Percentiles rank a stretch among this genome's conserved stretches.
phyloP scores from a whole-genome alignment of 2,888 invertebrate genomes.

The Drosophila kanekoi region DNA sequence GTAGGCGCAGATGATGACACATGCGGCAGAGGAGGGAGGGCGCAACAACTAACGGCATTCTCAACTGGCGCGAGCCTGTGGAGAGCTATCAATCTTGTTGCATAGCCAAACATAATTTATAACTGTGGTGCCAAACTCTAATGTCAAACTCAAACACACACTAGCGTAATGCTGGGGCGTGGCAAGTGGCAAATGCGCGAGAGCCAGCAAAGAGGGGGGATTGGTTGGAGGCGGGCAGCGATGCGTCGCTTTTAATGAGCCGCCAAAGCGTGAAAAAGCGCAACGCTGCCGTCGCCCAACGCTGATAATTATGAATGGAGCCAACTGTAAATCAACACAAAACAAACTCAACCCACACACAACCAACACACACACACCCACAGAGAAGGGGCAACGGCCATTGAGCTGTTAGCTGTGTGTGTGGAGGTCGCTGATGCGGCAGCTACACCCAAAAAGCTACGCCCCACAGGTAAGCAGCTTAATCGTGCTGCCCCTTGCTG shows the following conservation, averaged over 20 bases:
- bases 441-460: slow-evolving; percentile 78
- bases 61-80: slow-evolving; percentile 33
- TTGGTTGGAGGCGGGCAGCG: slow-evolving; percentile 9
- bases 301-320: slow-evolving; percentile 77
- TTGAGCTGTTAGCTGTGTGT: slow-evolving; percentile 67
- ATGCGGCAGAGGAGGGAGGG: slow-evolving; percentile 9
- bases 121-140: slow-evolving; percentile 50
- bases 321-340: slow-evolving; percentile 76
- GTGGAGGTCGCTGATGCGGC: slow-evolving; percentile 67
- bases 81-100: slow-evolving; percentile 74
- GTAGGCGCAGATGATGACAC: slow-evolving; percentile 43
- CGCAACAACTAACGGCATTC: slow-evolving; percentile 58
- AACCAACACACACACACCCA: slow-evolving; percentile 22
- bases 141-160: slow-evolving; percentile 27
- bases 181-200: slow-evolving; percentile 31
- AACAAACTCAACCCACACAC: slow-evolving; percentile 74
- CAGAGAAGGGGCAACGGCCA: slow-evolving; percentile 51
- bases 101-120: slow-evolving; percentile 78
- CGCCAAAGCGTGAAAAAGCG: slow-evolving; percentile 80
- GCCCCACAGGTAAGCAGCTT: slow-evolving; percentile 79
- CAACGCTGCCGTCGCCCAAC: slow-evolving; percentile 54
- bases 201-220: slow-evolving; percentile 10
- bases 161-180: slow-evolving; percentile 47
- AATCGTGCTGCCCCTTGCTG: slow-evolving; percentile 55
- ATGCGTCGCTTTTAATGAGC: slow-evolving; percentile 69